These are phyloP conservation scores for Palythoa heliodiscus DNA, from an alignment of 92 coral and sea anemone genomes.

Conservation along the genomic window DNA sequence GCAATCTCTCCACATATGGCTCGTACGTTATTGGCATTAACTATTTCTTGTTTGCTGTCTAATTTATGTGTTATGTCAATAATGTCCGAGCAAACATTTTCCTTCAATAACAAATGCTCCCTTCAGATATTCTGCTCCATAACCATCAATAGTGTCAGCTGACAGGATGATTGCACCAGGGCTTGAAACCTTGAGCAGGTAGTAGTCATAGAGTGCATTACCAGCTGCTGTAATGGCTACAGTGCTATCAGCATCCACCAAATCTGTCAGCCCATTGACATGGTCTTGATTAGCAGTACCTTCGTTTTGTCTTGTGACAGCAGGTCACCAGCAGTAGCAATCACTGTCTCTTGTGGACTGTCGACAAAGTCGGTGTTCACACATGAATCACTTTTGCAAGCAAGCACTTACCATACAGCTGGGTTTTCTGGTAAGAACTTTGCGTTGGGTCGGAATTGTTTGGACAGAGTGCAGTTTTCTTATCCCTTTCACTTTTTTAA, in stretches of 20 bases:
- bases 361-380: slow-evolving; percentile 14
- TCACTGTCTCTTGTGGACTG: slow-evolving; percentile 24
- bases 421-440: slow-evolving; percentile 7
- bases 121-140: slow-evolving; percentile 21
- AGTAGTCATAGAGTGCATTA: background rate
- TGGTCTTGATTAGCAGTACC: slow-evolving; percentile 1
- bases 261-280: slow-evolving; percentile 25
- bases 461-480: slow-evolving; percentile 10
- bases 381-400: slow-evolving; percentile 8
- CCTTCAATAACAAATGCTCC: slow-evolving; percentile 34
- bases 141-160: background rate
- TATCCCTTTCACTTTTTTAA: slow-evolving; percentile 8
- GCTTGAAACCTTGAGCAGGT: slow-evolving; percentile 38
- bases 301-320: slow-evolving; percentile 25
- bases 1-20: slow-evolving; percentile 30
- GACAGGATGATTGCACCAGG: slow-evolving; percentile 26
- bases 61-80: slow-evolving; percentile 38
- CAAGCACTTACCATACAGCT: slow-evolving; percentile 11
- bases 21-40: slow-evolving; percentile 33
- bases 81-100: slow-evolving; percentile 34
- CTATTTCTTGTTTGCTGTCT: slow-evolving; percentile 23
- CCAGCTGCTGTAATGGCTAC: slow-evolving; percentile 10
- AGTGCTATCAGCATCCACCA: slow-evolving; percentile 24
- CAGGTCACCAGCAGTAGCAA: slow-evolving; percentile 7
- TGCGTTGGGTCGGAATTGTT: slow-evolving; percentile 8